These are phyloP conservation scores for Gobio gobio DNA, from an alignment of 2,113 vertebrate genomes.

Conservation along the genomic window DNA sequence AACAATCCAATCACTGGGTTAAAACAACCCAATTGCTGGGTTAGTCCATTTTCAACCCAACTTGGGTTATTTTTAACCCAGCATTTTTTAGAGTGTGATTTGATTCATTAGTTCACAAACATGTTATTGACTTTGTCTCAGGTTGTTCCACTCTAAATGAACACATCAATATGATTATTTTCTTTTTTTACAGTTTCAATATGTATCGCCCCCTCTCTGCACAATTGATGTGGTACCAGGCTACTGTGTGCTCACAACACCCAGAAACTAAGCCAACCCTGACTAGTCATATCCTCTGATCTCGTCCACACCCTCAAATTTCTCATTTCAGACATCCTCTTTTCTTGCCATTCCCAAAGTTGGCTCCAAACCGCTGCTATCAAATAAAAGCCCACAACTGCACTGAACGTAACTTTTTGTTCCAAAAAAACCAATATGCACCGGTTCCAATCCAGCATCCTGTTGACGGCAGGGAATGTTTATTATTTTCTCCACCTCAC, in stretches of 20 bases:
- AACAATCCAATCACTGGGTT: too few relatives aligned
- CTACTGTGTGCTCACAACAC: background rate
- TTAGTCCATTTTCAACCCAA: too few relatives aligned
- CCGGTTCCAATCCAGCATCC: conserved; percentile 4
- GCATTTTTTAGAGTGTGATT: too few relatives aligned
- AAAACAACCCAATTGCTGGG: too few relatives aligned
- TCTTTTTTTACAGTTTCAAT: background rate
- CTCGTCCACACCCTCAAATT: background rate
- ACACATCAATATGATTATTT: background rate
- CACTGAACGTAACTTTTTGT: conserved; percentile 1
- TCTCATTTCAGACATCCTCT: conserved; percentile 1
- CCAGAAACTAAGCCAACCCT: conserved; percentile 39
- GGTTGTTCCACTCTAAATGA: background rate
- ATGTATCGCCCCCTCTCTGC: background rate
- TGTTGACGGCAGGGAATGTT: conserved; percentile 16
- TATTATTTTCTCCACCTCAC: conserved; percentile 24
- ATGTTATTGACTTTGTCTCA: background rate
- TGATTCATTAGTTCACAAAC: background rate
- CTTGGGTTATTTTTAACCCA: too few relatives aligned
- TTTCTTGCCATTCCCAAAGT: background rate
- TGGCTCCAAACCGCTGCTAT: background rate
- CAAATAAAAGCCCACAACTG: conserved; percentile 3
- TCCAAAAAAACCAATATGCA: background rate
- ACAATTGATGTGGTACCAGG: background rate
- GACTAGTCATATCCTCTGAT: conserved; percentile 28